These are phyloP conservation scores for Drosophila varians DNA, from an alignment of 1,140 invertebrate genomes.

Conservation along the genomic window DNA sequence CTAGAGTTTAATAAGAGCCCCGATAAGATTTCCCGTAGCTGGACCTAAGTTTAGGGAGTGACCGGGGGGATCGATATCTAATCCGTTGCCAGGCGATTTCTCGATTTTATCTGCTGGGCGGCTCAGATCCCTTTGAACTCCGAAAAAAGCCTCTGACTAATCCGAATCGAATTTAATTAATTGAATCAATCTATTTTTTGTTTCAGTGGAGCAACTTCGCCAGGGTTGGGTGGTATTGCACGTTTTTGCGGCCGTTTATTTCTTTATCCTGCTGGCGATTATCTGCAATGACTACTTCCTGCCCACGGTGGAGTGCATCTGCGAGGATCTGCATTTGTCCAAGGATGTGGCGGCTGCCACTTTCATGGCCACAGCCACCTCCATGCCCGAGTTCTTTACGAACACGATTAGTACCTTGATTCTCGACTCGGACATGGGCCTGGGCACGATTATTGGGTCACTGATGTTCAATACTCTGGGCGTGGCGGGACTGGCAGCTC, in stretches of 20 bases:
- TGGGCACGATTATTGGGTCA: conserved; percentile 93
- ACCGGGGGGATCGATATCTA: conserved; percentile 18
- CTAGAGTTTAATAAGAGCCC: conserved; percentile 18
- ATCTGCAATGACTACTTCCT: conserved; percentile 95
- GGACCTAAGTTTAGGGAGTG: conserved; percentile 7
- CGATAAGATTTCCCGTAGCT: conserved; percentile 20
- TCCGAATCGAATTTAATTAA: background rate
- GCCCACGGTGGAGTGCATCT: conserved; percentile 92
- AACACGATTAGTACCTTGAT: conserved; percentile 93
- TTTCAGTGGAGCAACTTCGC: conserved; percentile 85
- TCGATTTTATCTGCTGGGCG: conserved; percentile 13
- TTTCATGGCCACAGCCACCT: conserved; percentile 95
- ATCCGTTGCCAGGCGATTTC: conserved; percentile 27
- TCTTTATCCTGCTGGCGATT: conserved; percentile 90
- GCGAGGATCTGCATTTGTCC: conserved; percentile 88
- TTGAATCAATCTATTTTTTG: background rate
- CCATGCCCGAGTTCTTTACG: conserved; percentile 95
- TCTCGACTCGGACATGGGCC: conserved; percentile 90
- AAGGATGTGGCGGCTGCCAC: conserved; percentile 95
- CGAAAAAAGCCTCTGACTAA: background rate
- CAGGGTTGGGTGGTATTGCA: conserved; percentile 90
- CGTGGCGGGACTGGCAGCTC: conserved; percentile 92
- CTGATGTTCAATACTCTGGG: conserved; percentile 95
- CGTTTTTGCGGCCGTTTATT: conserved; percentile 90
- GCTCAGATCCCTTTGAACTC: background rate